phyloP scores from a whole-genome alignment of 2,888 invertebrate species.

The Heteromyza rotundicornis region DNA sequence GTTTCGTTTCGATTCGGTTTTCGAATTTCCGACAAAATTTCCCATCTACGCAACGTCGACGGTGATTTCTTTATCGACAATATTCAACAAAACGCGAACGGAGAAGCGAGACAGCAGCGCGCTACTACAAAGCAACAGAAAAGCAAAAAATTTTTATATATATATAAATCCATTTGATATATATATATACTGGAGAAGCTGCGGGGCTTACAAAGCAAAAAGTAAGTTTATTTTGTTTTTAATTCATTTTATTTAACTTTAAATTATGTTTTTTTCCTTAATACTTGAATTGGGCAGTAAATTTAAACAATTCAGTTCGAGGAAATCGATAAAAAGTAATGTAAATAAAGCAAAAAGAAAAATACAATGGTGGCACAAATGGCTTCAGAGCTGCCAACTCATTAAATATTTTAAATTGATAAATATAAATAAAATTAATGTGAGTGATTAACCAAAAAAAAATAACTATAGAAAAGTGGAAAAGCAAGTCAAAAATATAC shows the following conservation, averaged over 20 bases:
- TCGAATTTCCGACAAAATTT: constrained; percentile 37
- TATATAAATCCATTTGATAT: too few relatives aligned
- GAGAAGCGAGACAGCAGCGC: constrained; percentile 29
- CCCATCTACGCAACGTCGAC: constrained; percentile 36
- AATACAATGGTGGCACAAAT: too few relatives aligned
- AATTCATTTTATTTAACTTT: neutral
- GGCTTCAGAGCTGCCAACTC: too few relatives aligned
- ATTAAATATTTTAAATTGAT: too few relatives aligned
- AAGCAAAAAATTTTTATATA: constrained; percentile 20
- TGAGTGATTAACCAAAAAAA: too few relatives aligned
- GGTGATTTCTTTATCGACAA: constrained; percentile 33
- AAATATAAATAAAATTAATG: too few relatives aligned
- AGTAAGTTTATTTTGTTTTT: constrained; percentile 41
- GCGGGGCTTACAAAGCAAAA: constrained; percentile 53
- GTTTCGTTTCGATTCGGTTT: constrained; percentile 24
- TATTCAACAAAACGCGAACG: constrained; percentile 31
- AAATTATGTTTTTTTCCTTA: neutral
- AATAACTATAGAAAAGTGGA: too few relatives aligned
- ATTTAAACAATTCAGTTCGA: too few relatives aligned
- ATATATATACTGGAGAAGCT: constrained; percentile 36
- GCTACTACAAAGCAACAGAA: constrained; percentile 25
- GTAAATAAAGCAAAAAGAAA: too few relatives aligned
- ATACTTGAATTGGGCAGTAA: too few relatives aligned
- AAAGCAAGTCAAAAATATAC: too few relatives aligned
- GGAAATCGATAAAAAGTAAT: too few relatives aligned